Evolutionary conservation across 2,113 vertebrate genomes (phyloP).

Genomic region (Archilochus colubris): DNA sequence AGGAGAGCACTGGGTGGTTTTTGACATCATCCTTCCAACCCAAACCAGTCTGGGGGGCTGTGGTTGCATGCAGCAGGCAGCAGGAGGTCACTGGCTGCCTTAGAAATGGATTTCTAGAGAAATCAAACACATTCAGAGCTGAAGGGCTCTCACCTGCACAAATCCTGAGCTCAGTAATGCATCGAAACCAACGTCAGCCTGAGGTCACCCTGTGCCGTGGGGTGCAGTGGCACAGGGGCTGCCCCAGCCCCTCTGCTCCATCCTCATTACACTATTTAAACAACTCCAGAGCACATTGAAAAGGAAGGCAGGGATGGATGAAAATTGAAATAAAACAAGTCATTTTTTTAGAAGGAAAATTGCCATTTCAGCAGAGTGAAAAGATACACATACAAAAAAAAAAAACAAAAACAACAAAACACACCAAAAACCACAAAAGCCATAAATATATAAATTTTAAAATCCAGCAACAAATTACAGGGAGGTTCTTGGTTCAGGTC

Average conservation of each 20-base stretch:
- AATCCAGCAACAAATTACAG: background rate
- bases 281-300: background rate
- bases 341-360: background rate
- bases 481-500: background rate
- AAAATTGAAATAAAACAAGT: background rate
- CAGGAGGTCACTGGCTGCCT: background rate
- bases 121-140: background rate
- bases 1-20: too few species aligned
- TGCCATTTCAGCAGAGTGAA: background rate
- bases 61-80: too few species aligned
- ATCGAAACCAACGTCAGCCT: background rate
- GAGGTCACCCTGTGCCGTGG: accelerated
- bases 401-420: background rate
- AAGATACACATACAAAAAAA: too few species aligned
- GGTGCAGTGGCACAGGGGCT: background rate
- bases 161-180: background rate
- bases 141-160: background rate
- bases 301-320: background rate
- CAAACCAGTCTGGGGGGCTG: too few species aligned
- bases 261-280: background rate
- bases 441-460: background rate
- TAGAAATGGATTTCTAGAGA: background rate
- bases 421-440: background rate
- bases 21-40: too few species aligned
- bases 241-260: background rate